Evolutionary conservation across 2,888 invertebrate genomes (phyloP).

Genomic region (Ormyrus rosae): DNA sequence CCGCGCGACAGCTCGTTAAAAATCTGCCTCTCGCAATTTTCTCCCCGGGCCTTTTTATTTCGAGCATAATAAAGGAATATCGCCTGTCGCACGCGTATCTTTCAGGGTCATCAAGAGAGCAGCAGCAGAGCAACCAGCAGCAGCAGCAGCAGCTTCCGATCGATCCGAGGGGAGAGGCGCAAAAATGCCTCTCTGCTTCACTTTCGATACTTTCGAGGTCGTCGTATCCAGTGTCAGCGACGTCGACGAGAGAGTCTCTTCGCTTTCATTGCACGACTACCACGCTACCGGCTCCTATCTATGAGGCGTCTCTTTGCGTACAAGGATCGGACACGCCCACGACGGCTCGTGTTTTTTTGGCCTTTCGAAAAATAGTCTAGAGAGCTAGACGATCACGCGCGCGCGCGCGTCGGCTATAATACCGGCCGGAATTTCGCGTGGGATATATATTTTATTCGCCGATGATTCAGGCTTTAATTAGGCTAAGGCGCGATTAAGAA

Average conservation of each 20-base stretch:
- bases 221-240: conserved; percentile 67
- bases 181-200: conserved; percentile 65
- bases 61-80: neutral
- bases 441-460: too few relatives aligned
- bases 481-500: too few relatives aligned
- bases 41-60: neutral
- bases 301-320: neutral
- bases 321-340: neutral
- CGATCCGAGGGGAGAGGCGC: conserved; percentile 19
- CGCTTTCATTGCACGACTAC: conserved; percentile 68
- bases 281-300: neutral
- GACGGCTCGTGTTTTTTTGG: neutral
- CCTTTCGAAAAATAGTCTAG: neutral
- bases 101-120: conserved; percentile 47
- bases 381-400: too few relatives aligned
- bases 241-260: conserved; percentile 66
- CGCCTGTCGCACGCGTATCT: conserved; percentile 15
- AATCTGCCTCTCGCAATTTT: neutral
- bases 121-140: conserved; percentile 9
- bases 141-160: conserved; percentile 42
- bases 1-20: too few relatives aligned
- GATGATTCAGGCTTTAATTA: too few relatives aligned
- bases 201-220: conserved; percentile 75
- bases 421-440: too few relatives aligned
- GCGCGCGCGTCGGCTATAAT: too few relatives aligned